phyloP scores from a whole-genome alignment of 2,113 vertebrate species.

The Baryphthengus martii region DNA sequence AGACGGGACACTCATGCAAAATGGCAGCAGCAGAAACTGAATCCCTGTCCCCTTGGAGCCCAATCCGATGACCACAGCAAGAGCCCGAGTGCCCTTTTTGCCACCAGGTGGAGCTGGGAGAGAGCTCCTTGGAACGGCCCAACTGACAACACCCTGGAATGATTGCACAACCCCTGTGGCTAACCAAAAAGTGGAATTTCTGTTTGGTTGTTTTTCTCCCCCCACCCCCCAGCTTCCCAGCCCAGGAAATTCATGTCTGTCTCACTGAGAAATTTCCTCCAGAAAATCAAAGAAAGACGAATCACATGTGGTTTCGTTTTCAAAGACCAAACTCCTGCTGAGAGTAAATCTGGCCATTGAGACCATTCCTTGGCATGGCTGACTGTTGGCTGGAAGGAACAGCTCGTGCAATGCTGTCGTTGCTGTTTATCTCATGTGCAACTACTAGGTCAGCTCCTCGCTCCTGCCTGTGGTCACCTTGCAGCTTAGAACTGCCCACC shows the following conservation, averaged over 20 bases:
- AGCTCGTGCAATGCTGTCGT: rapidly evolving
- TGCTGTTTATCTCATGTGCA: rapidly evolving
- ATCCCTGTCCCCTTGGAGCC: neutral
- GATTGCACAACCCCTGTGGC: neutral
- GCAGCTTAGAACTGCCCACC: neutral
- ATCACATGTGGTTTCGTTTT: rapidly evolving
- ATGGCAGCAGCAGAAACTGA: neutral
- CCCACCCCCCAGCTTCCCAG: rapidly evolving
- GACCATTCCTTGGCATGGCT: neutral
- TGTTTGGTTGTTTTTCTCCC: rapidly evolving
- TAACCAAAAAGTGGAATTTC: neutral
- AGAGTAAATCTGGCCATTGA: neutral
- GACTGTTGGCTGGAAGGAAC: neutral
- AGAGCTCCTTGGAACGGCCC: neutral
- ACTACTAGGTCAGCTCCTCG: rapidly evolving
- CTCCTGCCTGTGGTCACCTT: neutral
- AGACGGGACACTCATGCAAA: rapidly evolving
- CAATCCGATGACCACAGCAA: neutral
- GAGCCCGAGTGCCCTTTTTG: neutral
- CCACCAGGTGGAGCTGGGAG: constrained; percentile 57
- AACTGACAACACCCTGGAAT: neutral
- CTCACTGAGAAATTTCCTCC: neutral
- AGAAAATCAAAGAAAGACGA: neutral
- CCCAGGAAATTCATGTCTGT: neutral
- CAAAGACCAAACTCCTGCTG: neutral